Conservation (phyloP, 2,888 invertebrate genomes). For the Nemotelus pantherinus region DNA sequence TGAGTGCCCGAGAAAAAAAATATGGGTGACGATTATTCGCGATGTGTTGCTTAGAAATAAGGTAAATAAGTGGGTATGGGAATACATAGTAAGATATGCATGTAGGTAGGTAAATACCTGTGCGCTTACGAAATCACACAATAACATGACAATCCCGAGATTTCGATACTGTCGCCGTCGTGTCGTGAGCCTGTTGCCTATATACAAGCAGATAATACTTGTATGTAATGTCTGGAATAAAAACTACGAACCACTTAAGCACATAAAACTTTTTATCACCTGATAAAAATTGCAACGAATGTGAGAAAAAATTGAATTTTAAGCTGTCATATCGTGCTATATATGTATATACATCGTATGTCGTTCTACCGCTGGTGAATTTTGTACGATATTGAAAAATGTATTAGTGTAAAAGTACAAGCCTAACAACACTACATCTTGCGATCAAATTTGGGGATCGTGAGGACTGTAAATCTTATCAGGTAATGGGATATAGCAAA, state of each 20-base stretch:
- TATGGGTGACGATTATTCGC: background rate
- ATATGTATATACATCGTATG: no score
- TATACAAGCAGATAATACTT: background rate
- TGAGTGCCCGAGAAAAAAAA: background rate
- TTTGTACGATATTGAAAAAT: no score
- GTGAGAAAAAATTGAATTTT: no score
- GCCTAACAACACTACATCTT: no score
- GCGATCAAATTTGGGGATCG: no score
- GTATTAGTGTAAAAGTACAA: no score
- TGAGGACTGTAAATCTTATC: no score
- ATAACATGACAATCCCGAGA: background rate
- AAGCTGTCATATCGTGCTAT: no score
- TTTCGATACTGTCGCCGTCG: background rate
- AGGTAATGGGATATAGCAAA: no score
- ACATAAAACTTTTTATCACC: background rate
- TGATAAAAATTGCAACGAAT: background rate
- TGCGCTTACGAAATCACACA: background rate
- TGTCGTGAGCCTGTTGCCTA: background rate
- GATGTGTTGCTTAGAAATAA: background rate
- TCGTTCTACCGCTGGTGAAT: no score
- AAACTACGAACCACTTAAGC: background rate
- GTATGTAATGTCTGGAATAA: background rate
- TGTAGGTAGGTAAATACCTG: background rate
- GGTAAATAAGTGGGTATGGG: no score
- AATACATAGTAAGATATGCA: background rate